Evolutionary conservation across 1,140 invertebrate genomes (phyloP), one percentile per base, ranked within the genome.

Genomic region (Hyles euphorbiae): DNA sequence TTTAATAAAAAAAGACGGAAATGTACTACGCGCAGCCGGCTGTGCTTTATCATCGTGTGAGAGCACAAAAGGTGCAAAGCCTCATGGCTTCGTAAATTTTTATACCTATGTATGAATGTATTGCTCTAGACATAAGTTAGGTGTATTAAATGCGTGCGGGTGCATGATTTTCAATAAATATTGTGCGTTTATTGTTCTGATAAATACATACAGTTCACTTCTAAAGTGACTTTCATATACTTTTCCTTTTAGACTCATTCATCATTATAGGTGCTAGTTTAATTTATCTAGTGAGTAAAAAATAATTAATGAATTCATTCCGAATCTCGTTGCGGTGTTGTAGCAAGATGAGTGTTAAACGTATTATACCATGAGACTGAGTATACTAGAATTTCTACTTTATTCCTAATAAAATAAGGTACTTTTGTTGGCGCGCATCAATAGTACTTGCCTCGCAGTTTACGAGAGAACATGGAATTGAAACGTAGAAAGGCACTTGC

Each of bases 201-300:
- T 5, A 40, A 8, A 40, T 8, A 40, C 8, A 40, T 40, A 40
- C 36, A 5, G 36, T 5, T 5, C 36, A 5, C 36, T 40, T 40
- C 8, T 8, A 40, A 8, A 5, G 36, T 40, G 5, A 40, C 36
- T 1, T 47, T 10, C 4, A 47, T 4, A 9, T 47, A 9, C 10
- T 5, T 47, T 47, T 47, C 12, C 4, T 47, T 47, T 47, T 47
- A 47, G 46, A 40, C 8, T 5, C 36, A 8, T 40, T 40, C 36
- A 40, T 40, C 4, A 40, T 8, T 40, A 34, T 53, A 53, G 52
- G 52, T 44, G 34, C 52, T 53, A 56, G 45, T 34, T 5, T 8
- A 40, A 57, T 33, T 58, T 56, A 34, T 67, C 59, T 65, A 66
- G 68, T 73, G 67, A 70, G 54, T 73, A 65, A 69, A 65, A 56